Evolutionary conservation across 2,113 vertebrate species (phyloP).

Genomic region (Typhlomys cinereus): DNA sequence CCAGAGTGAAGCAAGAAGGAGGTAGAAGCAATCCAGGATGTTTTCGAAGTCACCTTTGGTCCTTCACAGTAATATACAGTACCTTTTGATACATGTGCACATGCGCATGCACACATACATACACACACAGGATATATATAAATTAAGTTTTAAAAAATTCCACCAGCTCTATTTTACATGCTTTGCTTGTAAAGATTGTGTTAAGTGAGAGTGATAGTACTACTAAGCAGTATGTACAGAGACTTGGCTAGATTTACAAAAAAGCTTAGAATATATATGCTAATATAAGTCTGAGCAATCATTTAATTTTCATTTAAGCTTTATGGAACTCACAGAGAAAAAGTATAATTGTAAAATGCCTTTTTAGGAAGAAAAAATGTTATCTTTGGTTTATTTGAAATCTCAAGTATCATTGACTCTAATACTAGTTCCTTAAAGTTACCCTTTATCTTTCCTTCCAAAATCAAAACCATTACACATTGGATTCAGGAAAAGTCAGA

Average conservation of each 20-base stretch:
- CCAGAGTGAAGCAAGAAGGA: no score
- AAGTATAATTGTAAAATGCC: neutral
- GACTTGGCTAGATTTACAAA: neutral
- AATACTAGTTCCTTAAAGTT: neutral
- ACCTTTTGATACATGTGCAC: no score
- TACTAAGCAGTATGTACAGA: neutral
- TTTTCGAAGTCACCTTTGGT: no score
- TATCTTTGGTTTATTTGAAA: neutral
- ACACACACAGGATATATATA: no score
- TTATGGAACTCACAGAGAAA: neutral
- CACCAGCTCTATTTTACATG: neutral
- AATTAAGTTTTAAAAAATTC: no score
- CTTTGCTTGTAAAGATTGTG: neutral
- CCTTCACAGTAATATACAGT: no score
- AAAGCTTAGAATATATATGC: neutral
- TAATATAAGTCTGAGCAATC: neutral
- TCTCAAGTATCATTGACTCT: neutral
- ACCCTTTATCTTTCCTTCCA: neutral
- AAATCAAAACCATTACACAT: neutral
- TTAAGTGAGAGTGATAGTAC: constrained; percentile 13
- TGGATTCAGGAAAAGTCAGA: neutral
- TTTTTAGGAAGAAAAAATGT: constrained; percentile 9
- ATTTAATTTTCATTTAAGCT: constrained; percentile 41
- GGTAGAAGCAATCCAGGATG: no score
- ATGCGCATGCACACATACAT: no score